phyloP scores from a whole-genome alignment of 1,140 invertebrate genomes.

The Plodia interpunctella region DNA sequence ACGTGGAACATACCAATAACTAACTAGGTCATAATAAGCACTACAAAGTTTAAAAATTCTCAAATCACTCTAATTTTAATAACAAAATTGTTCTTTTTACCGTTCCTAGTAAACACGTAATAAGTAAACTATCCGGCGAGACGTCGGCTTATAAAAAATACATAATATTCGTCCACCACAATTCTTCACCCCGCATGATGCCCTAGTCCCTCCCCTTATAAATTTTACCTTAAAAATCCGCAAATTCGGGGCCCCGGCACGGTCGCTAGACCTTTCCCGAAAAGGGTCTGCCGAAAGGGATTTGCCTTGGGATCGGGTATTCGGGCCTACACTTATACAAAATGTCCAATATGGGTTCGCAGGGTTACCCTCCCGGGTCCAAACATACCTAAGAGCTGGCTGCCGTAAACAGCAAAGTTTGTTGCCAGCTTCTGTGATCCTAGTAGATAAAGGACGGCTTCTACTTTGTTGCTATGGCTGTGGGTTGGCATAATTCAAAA shows the following conservation, averaged over 20 bases:
- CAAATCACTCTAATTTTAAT: no score
- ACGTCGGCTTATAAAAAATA: constrained; percentile 20
- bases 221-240: constrained; percentile 76
- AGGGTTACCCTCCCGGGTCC: constrained; percentile 49
- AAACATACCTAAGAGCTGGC: constrained; percentile 52
- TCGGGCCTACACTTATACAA: constrained; percentile 71
- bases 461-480: neutral
- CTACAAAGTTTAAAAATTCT: no score
- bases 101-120: neutral
- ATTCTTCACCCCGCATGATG: constrained; percentile 20
- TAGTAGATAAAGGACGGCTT: constrained; percentile 16
- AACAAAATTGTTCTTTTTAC: no score
- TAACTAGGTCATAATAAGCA: no score
- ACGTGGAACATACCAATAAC: no score
- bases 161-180: constrained; percentile 25
- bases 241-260: constrained; percentile 64
- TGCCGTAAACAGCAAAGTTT: constrained; percentile 69
- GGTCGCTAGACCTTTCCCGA: constrained; percentile 50
- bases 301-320: constrained; percentile 65
- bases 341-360: constrained; percentile 70
- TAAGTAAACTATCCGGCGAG: constrained; percentile 14
- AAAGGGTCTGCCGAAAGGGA: constrained; percentile 69
- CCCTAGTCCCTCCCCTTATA: constrained; percentile 48
- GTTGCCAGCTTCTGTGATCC: constrained; percentile 41
- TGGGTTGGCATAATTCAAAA: neutral